These are phyloP conservation scores for Hypsopygia costalis DNA, from an alignment of 2,888 invertebrate genomes.

Conservation along the genomic window DNA sequence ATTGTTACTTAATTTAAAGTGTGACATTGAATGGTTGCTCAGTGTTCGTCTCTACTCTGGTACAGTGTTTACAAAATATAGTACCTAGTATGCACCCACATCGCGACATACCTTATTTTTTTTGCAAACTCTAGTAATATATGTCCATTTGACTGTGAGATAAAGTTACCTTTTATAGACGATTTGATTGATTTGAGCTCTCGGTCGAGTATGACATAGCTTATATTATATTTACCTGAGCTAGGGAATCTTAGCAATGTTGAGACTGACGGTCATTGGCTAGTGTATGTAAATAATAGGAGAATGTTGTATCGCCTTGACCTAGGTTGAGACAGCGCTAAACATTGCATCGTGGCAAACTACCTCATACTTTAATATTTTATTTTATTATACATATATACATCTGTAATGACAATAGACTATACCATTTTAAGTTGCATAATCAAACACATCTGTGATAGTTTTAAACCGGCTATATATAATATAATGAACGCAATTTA, in stretches of 20 bases:
- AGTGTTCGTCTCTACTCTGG: constrained; percentile 57
- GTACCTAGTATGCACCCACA: constrained; percentile 52
- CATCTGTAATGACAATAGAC: constrained; percentile 42
- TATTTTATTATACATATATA: constrained; percentile 22
- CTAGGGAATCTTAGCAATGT: constrained; percentile 70
- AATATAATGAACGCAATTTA: constrained; percentile 31
- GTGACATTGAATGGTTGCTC: constrained; percentile 72
- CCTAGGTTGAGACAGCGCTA: constrained; percentile 70
- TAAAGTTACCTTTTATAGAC: constrained; percentile 70
- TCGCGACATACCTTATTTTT: constrained; percentile 49
- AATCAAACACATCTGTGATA: constrained; percentile 74
- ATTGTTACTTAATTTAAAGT: constrained; percentile 77
- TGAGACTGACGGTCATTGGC: constrained; percentile 78
- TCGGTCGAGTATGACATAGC: constrained; percentile 62
- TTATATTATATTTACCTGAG: constrained; percentile 61
- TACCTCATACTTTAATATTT: constrained; percentile 45
- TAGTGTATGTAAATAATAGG: constrained; percentile 79
- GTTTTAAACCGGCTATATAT: constrained; percentile 49
- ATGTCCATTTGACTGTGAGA: constrained; percentile 70
- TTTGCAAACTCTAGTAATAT: constrained; percentile 48
- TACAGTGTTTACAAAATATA: constrained; percentile 59
- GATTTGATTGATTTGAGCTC: constrained; percentile 62
- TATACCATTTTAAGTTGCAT: constrained; percentile 57
- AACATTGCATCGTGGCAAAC: constrained; percentile 64
- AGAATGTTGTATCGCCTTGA: constrained; percentile 75